phyloP scores from a whole-genome alignment of 1,140 invertebrate genomes.

The Mamestra configurata region DNA sequence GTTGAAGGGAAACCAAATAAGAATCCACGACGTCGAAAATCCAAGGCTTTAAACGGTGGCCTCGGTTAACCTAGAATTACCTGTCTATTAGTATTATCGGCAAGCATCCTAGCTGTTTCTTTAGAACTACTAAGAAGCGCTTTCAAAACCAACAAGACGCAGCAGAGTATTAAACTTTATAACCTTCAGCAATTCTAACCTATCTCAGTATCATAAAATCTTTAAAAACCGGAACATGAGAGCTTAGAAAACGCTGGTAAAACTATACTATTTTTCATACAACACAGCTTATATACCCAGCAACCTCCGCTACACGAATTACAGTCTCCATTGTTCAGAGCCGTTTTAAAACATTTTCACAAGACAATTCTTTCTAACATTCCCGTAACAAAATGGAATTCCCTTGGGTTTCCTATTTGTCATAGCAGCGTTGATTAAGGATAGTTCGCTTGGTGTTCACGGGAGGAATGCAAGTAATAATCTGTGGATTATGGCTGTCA shows the following conservation, averaged over 20 bases:
- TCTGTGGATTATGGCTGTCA: conserved; percentile 25
- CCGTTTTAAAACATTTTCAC: neutral
- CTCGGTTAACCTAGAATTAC: too few relatives aligned
- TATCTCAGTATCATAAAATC: too few relatives aligned
- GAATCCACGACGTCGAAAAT: too few relatives aligned
- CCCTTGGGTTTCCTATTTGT: neutral
- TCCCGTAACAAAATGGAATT: neutral
- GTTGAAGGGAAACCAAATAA: too few relatives aligned
- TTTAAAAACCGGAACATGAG: too few relatives aligned
- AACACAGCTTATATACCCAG: neutral
- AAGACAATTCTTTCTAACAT: conserved; percentile 14
- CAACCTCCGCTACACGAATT: conserved; percentile 2
- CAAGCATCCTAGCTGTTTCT: too few relatives aligned
- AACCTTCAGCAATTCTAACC: too few relatives aligned
- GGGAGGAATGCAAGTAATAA: conserved; percentile 37
- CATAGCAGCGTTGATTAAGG: neutral
- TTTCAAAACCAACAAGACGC: too few relatives aligned
- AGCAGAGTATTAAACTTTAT: too few relatives aligned
- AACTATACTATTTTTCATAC: conserved; percentile 6
- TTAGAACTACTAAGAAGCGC: too few relatives aligned
- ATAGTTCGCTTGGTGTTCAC: neutral
- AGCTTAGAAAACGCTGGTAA: neutral
- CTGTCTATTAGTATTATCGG: too few relatives aligned
- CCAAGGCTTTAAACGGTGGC: too few relatives aligned
- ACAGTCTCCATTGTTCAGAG: neutral